Conservation (phyloP, 2,113 vertebrate species). For the Promerops cafer region DNA sequence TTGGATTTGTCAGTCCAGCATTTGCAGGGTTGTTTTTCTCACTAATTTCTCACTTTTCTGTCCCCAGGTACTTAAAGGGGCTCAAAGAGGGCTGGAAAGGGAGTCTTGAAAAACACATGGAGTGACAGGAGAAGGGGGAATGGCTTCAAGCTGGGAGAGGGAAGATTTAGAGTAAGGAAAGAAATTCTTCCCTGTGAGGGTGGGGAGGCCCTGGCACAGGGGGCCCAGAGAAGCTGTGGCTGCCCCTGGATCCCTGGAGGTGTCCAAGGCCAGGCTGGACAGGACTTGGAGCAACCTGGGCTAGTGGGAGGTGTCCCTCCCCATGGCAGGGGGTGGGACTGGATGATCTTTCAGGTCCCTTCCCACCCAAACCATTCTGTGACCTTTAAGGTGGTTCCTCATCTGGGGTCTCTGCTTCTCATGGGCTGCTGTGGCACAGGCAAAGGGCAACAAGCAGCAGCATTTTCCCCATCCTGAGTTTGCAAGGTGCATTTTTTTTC, state of each 20-base stretch:
- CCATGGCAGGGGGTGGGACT: rapidly evolving
- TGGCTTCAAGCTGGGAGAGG: neutral
- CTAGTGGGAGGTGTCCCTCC: rapidly evolving
- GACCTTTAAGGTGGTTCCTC: neutral
- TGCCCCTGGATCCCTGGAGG: neutral
- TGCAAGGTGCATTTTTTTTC: neutral
- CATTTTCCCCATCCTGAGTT: neutral
- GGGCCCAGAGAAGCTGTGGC: neutral
- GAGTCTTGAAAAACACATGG: neutral
- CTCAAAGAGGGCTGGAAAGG: neutral
- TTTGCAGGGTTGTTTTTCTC: neutral
- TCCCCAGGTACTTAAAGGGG: neutral
- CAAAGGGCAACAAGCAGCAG: neutral
- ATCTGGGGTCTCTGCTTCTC: neutral
- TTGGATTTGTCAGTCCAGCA: neutral
- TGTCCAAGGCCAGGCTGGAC: neutral
- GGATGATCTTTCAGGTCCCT: rapidly evolving
- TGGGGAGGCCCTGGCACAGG: rapidly evolving
- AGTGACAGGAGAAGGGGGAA: neutral
- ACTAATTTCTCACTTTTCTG: neutral
- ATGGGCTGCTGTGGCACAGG: neutral
- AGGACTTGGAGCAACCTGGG: rapidly evolving
- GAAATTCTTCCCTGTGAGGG: neutral
- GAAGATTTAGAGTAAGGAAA: neutral
- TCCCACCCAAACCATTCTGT: neutral